Evolutionary conservation across 2,113 vertebrate species (phyloP).

Genomic region (Tupaia chinensis): DNA sequence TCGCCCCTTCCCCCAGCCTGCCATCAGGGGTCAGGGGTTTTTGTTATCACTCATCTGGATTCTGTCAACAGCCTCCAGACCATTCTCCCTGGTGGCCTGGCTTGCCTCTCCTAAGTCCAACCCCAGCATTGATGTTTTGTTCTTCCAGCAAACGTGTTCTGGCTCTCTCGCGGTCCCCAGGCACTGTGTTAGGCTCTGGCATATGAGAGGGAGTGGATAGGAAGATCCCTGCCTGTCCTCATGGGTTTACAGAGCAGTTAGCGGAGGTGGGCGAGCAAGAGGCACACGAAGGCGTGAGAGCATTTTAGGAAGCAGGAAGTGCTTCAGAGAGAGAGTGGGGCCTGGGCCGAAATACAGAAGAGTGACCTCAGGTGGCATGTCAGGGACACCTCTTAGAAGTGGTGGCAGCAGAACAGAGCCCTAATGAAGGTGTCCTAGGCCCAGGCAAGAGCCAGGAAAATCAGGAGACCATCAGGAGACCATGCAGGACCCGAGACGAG

Average conservation of each 20-base stretch:
- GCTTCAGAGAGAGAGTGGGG: not conserved
- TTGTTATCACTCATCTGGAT: not conserved
- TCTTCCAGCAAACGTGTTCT: not conserved
- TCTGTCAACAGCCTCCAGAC: not conserved
- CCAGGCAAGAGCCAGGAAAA: not conserved
- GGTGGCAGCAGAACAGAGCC: not conserved
- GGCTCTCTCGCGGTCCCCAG: not conserved
- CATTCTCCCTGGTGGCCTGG: not conserved
- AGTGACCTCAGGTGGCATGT: not conserved
- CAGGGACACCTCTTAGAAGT: not conserved
- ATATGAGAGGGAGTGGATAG: not conserved
- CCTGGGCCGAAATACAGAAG: too few relatives aligned
- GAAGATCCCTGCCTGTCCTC: not conserved
- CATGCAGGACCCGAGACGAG: fast-evolving
- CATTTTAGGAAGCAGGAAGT: not conserved
- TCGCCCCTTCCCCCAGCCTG: too few relatives aligned
- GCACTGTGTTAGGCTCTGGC: not conserved
- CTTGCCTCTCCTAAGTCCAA: not conserved
- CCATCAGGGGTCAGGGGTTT: not conserved
- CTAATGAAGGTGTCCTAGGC: not conserved
- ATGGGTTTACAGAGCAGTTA: fast-evolving
- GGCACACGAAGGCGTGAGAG: not conserved
- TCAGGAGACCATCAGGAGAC: too few relatives aligned
- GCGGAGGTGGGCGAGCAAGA: too few relatives aligned
- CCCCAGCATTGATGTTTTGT: not conserved